Evolutionary conservation across 2,113 vertebrate genomes (phyloP), one percentile per base, ranked within the genome.

Genomic region (Camelus dromedarius): DNA sequence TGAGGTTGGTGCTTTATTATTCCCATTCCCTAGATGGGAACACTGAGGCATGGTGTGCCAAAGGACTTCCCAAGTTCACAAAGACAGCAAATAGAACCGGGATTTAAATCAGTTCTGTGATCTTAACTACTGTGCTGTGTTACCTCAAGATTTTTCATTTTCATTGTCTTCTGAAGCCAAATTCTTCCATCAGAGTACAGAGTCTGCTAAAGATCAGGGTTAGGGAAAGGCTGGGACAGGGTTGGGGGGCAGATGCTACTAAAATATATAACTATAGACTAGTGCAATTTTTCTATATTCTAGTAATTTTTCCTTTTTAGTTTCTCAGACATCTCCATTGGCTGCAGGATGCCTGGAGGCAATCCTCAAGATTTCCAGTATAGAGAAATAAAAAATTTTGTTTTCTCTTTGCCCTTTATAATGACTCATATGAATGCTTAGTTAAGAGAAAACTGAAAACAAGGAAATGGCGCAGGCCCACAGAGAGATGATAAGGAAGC

Each of bases 371-470:
- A 93, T 62, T 16, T 35, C 48, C 67, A 66, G 20, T 5, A 66
- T 30, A 38, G 46, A 2, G 18, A 94, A 87, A 75, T 58, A 60
- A 93, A 91, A 84, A 54, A 76, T 12, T 18, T 8, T 11, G 30
- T 9, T 24, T 88, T 86, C 24, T 86, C 10, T 52, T 95, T 70
- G 11, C 46, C 66, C 56, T 92, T 85, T 60, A 81, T 19, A 83
- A 35, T 56, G 32, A 85, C 54, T 81, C 86, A 38, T 30, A 48
- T 26, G 7, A 94, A 85, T 48, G 32, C 18, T 84, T 0, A 69
- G 85, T 66, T 64, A 91, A 85, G 30, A 85, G 75, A 87, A 97
- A 94, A 81, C 0, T 38, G 73, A 86, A 93, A 92, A 70, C 13
- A 69, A 80, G 82, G 76, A 93, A 95, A 86, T 15, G 12, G 67